Evolutionary conservation across 2,797 vertebrate species (phyloP).

Genomic region (Vultur gryphus): DNA sequence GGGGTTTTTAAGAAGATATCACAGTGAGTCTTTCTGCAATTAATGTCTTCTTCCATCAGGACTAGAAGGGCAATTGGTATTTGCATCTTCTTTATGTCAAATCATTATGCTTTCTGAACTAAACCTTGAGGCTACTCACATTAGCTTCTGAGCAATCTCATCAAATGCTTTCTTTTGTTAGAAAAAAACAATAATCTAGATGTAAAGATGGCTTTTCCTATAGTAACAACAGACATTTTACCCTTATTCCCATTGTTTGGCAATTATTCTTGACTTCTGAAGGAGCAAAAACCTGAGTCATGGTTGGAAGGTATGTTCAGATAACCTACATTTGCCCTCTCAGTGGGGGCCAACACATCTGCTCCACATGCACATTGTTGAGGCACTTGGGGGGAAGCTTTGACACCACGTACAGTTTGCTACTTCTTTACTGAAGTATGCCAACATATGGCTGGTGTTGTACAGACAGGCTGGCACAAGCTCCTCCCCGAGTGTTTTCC

Average conservation of each 20-base stretch:
- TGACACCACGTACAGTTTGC: fast-evolving
- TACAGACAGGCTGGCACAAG: neutral
- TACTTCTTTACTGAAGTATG: neutral
- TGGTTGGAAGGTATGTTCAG: neutral
- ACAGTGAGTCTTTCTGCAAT: neutral
- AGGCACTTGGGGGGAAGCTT: neutral
- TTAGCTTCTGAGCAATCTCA: neutral
- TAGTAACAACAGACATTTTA: neutral
- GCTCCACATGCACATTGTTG: fast-evolving
- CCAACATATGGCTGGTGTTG: neutral
- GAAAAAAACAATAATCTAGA: neutral
- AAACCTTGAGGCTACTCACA: neutral
- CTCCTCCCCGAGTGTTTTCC: neutral
- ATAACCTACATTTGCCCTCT: neutral
- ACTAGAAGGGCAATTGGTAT: neutral
- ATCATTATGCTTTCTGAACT: neutral
- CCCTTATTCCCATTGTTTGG: neutral
- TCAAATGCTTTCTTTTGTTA: neutral
- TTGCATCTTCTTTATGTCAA: neutral
- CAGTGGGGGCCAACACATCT: neutral
- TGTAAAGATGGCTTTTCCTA: neutral
- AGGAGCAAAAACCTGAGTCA: neutral
- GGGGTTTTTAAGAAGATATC: neutral
- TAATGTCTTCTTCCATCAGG: neutral
- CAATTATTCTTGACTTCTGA: neutral